phyloP scores from a whole-genome alignment of 2,888 invertebrate genomes.

The Trachelus iudaicus region DNA sequence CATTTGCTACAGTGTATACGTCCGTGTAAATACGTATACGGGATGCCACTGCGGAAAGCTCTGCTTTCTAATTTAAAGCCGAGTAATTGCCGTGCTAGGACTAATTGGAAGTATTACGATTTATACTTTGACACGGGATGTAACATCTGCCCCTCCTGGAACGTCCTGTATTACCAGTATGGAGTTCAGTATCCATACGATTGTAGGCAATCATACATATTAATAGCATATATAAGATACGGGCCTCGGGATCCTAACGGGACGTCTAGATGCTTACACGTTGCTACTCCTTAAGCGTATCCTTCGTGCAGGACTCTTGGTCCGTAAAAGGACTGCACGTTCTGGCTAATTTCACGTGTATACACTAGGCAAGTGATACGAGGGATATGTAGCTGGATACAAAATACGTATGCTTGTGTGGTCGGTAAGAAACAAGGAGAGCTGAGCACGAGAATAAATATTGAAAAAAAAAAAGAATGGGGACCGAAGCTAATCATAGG shows the following conservation, averaged over 20 bases:
- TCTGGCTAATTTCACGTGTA: background rate
- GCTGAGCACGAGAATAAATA: background rate
- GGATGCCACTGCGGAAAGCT: constrained; percentile 3
- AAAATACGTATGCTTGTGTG: background rate
- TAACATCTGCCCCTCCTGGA: constrained; percentile 28
- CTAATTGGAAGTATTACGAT: constrained; percentile 45
- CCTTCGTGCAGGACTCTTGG: constrained; percentile 15
- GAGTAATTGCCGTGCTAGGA: constrained; percentile 39
- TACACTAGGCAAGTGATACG: background rate
- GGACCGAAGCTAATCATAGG: background rate
- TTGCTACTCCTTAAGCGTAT: background rate
- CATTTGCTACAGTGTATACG: background rate
- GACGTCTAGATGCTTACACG: constrained; percentile 18
- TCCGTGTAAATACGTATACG: too few species aligned
- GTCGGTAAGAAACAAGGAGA: background rate
- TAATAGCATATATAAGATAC: constrained; percentile 46
- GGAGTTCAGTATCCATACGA: constrained; percentile 43
- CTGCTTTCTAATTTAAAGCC: constrained; percentile 35
- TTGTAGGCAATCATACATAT: constrained; percentile 55
- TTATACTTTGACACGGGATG: constrained; percentile 29
- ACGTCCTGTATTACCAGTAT: constrained; percentile 27
- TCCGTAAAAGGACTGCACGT: constrained; percentile 28
- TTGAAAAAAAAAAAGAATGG: background rate
- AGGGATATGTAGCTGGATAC: too few species aligned
- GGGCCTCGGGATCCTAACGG: constrained; percentile 33